Base-by-base conservation (phyloP, 2,113 vertebrate species). In the Triplophysa tibetana region DNA sequence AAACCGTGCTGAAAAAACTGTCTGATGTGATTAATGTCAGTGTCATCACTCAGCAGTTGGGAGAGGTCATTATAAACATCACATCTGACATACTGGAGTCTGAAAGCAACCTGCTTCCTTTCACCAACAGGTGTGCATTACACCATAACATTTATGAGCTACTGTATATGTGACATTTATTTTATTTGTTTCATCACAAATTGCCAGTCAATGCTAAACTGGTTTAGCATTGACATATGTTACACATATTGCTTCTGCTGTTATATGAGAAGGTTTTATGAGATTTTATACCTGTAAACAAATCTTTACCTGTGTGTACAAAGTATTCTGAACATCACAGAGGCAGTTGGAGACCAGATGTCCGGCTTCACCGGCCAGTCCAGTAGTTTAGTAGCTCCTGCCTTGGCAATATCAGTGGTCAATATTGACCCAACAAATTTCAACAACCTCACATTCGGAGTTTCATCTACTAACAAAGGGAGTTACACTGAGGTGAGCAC, bases 301-400 rank as follows among this genome's bases (percentile, higher is more conserved):
- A 54, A 65, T n/a, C 14, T 8, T 21, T 76, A 12, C 11, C 45
- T 61, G 26, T 77, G 16, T 80, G 45, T 80, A 38, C 26, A 17
- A 45, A 98, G 97, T 1, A 95, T 97, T 81, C 83, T 98, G 38
- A 91, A 88, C 61, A 91, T 94, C 81, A 95, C 88, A 0, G 94
- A 97, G 73, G 80, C 69, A 16, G 83, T 93, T 1, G 94, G 96
- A 76, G 93, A 95, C 81, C 93, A 82, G 79, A 86, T 96, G 89
- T 75, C 89, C n/a, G 83, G 77, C 7, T 93, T 91, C 75, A 5
- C 48, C 2, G 92, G 88, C 13, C 86, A 75, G 77, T 91, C 81
- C 1, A 79, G 54, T 0, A 94, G 87, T 2, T 61, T 98, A 29
- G 78, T 82, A 0, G 82, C 89, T 43, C 70, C 87, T 0, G 88